Evolutionary conservation across 2,113 vertebrate genomes (phyloP).

Genomic region (Halcyon senegalensis): DNA sequence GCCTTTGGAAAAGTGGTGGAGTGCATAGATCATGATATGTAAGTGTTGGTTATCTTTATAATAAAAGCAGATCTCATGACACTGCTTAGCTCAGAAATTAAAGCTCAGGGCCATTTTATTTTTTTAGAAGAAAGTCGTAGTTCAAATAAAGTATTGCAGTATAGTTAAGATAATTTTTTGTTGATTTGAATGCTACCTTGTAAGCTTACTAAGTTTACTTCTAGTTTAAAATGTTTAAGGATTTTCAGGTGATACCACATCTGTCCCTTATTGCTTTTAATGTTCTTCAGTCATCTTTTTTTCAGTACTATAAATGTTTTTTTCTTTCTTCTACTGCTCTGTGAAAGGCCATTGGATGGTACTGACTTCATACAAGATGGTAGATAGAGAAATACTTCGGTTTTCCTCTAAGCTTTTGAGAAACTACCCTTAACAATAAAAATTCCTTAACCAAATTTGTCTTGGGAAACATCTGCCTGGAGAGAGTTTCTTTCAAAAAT

Average conservation of each 20-base stretch:
- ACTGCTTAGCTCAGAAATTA: background rate
- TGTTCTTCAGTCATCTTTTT: background rate
- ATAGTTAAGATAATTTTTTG: background rate
- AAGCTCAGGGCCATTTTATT: rapidly evolving
- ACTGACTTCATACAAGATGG: background rate
- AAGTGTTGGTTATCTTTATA: slow-evolving; percentile 46
- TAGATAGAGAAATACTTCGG: background rate
- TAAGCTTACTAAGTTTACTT: background rate
- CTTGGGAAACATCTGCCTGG: background rate
- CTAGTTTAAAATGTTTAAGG: background rate
- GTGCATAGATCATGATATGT: slow-evolving; percentile 91
- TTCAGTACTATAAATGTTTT: background rate
- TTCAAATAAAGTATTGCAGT: background rate
- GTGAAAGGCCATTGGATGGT: background rate
- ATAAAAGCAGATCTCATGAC: background rate
- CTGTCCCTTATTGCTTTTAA: background rate
- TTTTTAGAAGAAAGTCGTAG: background rate
- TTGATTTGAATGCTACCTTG: background rate
- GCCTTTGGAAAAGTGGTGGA: slow-evolving; percentile 98
- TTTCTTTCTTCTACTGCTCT: background rate
- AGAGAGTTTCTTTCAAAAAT: background rate
- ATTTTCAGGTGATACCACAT: background rate
- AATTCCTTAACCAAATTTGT: background rate
- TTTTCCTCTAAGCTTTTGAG: background rate
- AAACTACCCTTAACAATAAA: background rate